Evolutionary conservation across 64 coral and sea anemone species (phyloP).

Genomic region (Montipora capricornis): DNA sequence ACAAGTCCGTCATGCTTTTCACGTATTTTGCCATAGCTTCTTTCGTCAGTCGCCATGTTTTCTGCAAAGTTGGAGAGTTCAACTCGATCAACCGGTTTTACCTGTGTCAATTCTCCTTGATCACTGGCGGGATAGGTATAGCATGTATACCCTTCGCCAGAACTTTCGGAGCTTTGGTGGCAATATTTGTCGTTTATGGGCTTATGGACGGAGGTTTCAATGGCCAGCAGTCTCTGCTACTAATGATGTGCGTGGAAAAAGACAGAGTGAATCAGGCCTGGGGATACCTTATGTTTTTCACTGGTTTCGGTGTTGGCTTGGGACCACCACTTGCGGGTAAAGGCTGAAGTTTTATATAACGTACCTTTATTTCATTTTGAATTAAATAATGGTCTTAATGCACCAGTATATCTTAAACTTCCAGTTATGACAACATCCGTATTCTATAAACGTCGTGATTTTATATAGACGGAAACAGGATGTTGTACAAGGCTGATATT

Average conservation of each 20-base stretch:
- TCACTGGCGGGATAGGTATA: conserved; percentile 28
- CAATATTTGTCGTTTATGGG: conserved; percentile 38
- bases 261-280: conserved; percentile 35
- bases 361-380: too few species aligned
- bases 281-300: conserved; percentile 23
- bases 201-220: conserved; percentile 50
- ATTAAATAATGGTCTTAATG: too few species aligned
- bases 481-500: too few species aligned
- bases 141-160: conserved; percentile 9
- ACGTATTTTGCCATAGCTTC: conserved; percentile 50
- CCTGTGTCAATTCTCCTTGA: conserved; percentile 32
- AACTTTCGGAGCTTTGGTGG: conserved; percentile 8
- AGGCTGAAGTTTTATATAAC: background rate
- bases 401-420: too few species aligned
- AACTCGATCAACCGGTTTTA: conserved; percentile 34
- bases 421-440: too few species aligned
- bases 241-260: conserved; percentile 13
- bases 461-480: too few species aligned
- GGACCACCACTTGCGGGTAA: conserved; percentile 73
- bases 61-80: conserved; percentile 51
- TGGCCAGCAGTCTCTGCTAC: conserved; percentile 8
- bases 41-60: conserved; percentile 42
- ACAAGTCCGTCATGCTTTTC: conserved; percentile 13
- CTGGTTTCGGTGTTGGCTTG: background rate
- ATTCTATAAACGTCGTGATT: too few species aligned